Conservation (phyloP, 2,113 vertebrate species). For the Raja brachyura region DNA sequence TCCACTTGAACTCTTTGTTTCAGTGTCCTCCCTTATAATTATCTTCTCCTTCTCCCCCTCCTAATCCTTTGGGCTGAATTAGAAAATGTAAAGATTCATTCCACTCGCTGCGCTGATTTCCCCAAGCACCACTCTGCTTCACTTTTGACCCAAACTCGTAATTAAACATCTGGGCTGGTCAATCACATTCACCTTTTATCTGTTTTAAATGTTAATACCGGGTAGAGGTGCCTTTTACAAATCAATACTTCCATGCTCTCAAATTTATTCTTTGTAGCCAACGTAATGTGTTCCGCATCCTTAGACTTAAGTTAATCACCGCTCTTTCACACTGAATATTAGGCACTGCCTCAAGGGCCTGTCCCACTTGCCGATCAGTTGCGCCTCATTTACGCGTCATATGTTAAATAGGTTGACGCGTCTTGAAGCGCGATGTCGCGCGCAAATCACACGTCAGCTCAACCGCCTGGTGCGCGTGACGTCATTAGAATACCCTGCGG, state of each 20-base stretch:
- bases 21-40: background rate
- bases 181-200: constrained; percentile 29
- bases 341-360: background rate
- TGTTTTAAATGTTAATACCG: background rate
- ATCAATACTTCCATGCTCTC: background rate
- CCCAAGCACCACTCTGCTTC: background rate
- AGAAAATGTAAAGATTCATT: background rate
- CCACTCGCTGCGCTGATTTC: constrained; percentile 26
- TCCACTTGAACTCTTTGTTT: background rate
- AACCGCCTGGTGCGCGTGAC: too few species aligned
- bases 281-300: constrained; percentile 21
- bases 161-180: constrained; percentile 24
- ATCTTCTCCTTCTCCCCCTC: background rate
- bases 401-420: too few species aligned
- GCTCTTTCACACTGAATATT: constrained; percentile 28
- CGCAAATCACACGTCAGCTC: too few species aligned
- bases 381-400: too few species aligned
- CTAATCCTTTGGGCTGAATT: constrained; percentile 3
- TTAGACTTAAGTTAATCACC: constrained; percentile 25
- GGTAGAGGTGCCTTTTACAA: background rate
- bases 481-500: too few species aligned
- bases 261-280: background rate
- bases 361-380: too few species aligned
- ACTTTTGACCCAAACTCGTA: constrained; percentile 15
- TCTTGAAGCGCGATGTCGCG: too few species aligned